Conservation (phyloP, 92 coral and sea anemone genomes). For the Anthopleura xanthogrammica region DNA sequence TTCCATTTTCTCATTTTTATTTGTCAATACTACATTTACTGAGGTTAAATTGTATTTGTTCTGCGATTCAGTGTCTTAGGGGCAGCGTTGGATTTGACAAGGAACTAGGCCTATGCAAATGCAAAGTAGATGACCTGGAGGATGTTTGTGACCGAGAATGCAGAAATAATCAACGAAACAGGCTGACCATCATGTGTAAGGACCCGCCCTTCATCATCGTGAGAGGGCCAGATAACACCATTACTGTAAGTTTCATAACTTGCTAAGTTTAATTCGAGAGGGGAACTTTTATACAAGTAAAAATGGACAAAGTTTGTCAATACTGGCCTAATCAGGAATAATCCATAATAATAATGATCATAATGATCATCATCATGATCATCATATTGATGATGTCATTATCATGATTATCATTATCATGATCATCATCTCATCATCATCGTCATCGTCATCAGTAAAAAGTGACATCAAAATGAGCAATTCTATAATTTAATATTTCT, state of each 20-base stretch:
- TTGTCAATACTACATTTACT: not conserved
- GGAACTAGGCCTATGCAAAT: conserved; percentile 74
- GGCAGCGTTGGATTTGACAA: conserved; percentile 84
- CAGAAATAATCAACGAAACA: conserved; percentile 59
- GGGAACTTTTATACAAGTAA: too few species aligned
- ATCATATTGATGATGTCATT: too few species aligned
- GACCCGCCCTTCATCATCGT: conserved; percentile 57
- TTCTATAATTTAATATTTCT: too few species aligned
- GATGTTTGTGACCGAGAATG: conserved; percentile 88
- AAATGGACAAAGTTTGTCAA: too few species aligned
- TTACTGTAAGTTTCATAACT: conserved; percentile 4
- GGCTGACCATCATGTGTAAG: conserved; percentile 58
- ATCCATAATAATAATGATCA: too few species aligned
- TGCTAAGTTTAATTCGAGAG: too few species aligned
- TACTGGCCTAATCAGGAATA: too few species aligned
- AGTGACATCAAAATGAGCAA: too few species aligned
- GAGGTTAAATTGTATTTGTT: not conserved
- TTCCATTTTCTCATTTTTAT: not conserved
- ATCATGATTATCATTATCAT: too few species aligned
- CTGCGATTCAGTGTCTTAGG: conserved; percentile 32
- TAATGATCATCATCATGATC: too few species aligned
- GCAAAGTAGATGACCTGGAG: conserved; percentile 70
- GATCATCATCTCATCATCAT: too few species aligned
- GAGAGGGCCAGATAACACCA: conserved; percentile 22
- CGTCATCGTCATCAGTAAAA: too few species aligned